phyloP scores from a whole-genome alignment of 35 echinoderm and acorn worm species.

The Lytechinus variegatus region DNA sequence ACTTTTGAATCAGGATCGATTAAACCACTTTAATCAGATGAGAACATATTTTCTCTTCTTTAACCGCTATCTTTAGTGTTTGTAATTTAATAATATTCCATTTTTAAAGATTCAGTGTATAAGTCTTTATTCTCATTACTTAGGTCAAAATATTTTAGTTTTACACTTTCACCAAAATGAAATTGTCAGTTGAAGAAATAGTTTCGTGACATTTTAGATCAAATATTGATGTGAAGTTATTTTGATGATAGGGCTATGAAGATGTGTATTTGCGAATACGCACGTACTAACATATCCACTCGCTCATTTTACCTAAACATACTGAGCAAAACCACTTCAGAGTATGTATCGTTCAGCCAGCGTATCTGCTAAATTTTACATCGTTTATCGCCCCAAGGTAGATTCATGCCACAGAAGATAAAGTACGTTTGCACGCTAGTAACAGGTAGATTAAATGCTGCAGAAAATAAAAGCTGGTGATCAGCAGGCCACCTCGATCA shows the following conservation, averaged over 20 bases:
- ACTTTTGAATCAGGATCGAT: background rate
- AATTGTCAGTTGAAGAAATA: background rate
- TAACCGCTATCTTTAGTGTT: no score
- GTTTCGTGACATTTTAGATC: background rate
- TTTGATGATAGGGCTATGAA: background rate
- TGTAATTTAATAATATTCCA: no score
- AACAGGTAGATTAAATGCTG: conserved; percentile 11
- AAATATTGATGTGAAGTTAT: background rate
- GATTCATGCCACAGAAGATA: background rate
- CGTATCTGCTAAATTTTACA: background rate
- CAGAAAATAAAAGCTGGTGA: background rate
- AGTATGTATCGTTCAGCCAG: background rate
- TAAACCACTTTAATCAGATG: background rate
- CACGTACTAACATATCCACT: background rate
- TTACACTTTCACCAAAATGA: no score
- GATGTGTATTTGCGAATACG: background rate
- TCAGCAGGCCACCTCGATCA: background rate
- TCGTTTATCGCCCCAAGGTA: background rate
- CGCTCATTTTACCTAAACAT: background rate
- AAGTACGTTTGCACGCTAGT: conserved; percentile 1
- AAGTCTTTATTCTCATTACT: no score
- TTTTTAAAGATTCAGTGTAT: no score
- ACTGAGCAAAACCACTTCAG: background rate
- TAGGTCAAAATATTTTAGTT: background rate
- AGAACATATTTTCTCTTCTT: background rate